Evolutionary conservation across 2,888 invertebrate genomes (phyloP).

Genomic region (Drosophila mimica): DNA sequence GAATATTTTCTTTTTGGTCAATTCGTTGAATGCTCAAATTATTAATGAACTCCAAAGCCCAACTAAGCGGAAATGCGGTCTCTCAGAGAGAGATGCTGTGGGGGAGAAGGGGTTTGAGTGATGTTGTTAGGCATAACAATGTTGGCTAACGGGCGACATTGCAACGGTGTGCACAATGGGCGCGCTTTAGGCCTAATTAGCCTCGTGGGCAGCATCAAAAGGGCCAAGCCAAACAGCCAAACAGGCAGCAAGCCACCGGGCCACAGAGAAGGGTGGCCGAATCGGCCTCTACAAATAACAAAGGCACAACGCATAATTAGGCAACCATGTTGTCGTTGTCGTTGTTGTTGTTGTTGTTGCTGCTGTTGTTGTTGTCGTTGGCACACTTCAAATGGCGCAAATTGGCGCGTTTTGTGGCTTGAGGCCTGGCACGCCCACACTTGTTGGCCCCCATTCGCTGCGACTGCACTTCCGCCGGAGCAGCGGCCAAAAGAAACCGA

Average conservation of each 20-base stretch:
- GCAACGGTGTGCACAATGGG: conserved; percentile 63
- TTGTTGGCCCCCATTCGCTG: conserved; percentile 14
- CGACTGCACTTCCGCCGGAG: conserved; percentile 60
- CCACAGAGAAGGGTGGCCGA: conserved; percentile 27
- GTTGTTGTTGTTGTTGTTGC: conserved; percentile 26
- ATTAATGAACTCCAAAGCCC: conserved; percentile 58
- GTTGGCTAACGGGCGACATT: conserved; percentile 48
- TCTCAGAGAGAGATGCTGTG: background rate
- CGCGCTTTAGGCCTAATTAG: conserved; percentile 76
- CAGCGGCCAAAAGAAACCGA: conserved; percentile 34
- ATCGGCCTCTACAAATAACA: conserved; percentile 52
- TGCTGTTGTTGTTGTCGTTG: conserved; percentile 33
- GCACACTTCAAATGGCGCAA: conserved; percentile 71
- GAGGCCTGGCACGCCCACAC: conserved; percentile 9
- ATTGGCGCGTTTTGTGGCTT: conserved; percentile 64
- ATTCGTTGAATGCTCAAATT: conserved; percentile 49
- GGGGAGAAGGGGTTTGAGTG: background rate
- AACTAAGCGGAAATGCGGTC: conserved; percentile 43
- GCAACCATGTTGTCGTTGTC: conserved; percentile 40
- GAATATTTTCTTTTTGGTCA: conserved; percentile 1
- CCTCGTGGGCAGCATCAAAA: conserved; percentile 68
- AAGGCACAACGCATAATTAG: conserved; percentile 76
- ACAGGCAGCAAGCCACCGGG: conserved; percentile 19
- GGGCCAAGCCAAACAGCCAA: conserved; percentile 8
- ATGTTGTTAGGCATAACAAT: conserved; percentile 52